A percentile compares a stretch with the other conserved stretches of the same genome.
phyloP scores from a whole-genome alignment of 1,140 invertebrate species.

The Thaumetopoea pityocampa region DNA sequence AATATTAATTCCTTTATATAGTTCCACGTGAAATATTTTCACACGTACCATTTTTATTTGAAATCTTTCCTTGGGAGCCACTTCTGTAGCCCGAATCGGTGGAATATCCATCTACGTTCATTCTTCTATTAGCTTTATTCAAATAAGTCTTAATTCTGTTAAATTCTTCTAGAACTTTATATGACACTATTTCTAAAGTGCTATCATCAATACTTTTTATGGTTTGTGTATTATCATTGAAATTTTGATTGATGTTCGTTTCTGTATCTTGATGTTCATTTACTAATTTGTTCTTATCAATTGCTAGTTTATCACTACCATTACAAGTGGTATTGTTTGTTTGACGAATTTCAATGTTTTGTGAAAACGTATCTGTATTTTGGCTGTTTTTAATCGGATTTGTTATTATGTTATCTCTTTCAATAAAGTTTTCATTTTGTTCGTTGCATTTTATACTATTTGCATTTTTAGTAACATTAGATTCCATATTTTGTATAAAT shows the following conservation, averaged over 20 bases:
- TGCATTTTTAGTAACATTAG: not conserved
- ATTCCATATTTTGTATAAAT: not conserved
- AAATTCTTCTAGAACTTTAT: constrained; percentile 42
- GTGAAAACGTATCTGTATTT: not conserved
- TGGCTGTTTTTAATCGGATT: constrained; percentile 6
- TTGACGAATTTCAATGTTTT: not conserved
- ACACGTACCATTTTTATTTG: constrained; percentile 21
- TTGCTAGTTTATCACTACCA: no score
- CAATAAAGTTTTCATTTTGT: no score
- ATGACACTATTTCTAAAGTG: constrained; percentile 30
- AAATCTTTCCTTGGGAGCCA: constrained; percentile 25
- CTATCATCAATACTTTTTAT: constrained; percentile 11
- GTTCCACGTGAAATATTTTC: no score
- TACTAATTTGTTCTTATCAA: no score
- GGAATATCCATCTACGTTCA: constrained; percentile 7
- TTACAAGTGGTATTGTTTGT: not conserved
- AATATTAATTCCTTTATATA: no score
- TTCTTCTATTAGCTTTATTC: constrained; percentile 17
- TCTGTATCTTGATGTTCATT: no score
- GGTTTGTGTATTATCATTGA: not conserved
- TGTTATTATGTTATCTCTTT: not conserved
- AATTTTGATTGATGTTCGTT: no score
- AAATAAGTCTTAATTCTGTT: constrained; percentile 35
- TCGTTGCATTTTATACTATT: not conserved
- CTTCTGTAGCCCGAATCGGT: constrained; percentile 32